phyloP scores from a whole-genome alignment of 2,888 invertebrate species.

The Athripsodes cinereus region DNA sequence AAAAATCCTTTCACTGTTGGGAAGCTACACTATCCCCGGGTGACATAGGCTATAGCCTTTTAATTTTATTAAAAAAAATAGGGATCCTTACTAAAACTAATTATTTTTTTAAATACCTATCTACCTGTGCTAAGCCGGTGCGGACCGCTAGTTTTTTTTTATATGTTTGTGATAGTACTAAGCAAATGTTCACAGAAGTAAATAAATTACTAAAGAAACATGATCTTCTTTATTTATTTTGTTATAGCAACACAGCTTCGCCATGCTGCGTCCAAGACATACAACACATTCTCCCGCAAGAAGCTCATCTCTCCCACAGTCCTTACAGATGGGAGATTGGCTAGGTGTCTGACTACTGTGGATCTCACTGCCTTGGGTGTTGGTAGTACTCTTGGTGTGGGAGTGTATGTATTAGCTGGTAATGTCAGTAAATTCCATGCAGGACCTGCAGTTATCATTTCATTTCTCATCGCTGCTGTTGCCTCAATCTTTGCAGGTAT shows the following conservation, averaged over 20 bases:
- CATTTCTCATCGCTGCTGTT: slow-evolving; percentile 83
- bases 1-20: too few relatives aligned
- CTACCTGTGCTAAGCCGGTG: too few relatives aligned
- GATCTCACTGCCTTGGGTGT: slow-evolving; percentile 81
- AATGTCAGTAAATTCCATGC: slow-evolving; percentile 74
- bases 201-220: too few relatives aligned
- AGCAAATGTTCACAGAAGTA: too few relatives aligned
- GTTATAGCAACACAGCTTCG: slow-evolving; percentile 16
- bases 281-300: slow-evolving; percentile 41
- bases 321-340: slow-evolving; percentile 47
- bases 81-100: too few relatives aligned
- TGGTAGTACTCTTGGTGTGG: slow-evolving; percentile 81
- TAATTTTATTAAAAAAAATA: too few relatives aligned
- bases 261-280: slow-evolving; percentile 30
- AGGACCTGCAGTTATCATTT: slow-evolving; percentile 81
- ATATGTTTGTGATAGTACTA: too few relatives aligned
- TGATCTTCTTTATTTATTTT: not conserved
- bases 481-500: slow-evolving; percentile 85
- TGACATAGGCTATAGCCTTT: too few relatives aligned
- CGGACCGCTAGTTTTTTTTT: too few relatives aligned
- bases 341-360: slow-evolving; percentile 70
- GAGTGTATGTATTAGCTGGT: slow-evolving; percentile 85
- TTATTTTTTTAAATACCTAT: too few relatives aligned
- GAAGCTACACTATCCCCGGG: too few relatives aligned
- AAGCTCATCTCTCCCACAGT: slow-evolving; percentile 33